These are phyloP conservation scores for Aplysia californica DNA, from an alignment of 1,140 invertebrate species.

Conservation along the genomic window DNA sequence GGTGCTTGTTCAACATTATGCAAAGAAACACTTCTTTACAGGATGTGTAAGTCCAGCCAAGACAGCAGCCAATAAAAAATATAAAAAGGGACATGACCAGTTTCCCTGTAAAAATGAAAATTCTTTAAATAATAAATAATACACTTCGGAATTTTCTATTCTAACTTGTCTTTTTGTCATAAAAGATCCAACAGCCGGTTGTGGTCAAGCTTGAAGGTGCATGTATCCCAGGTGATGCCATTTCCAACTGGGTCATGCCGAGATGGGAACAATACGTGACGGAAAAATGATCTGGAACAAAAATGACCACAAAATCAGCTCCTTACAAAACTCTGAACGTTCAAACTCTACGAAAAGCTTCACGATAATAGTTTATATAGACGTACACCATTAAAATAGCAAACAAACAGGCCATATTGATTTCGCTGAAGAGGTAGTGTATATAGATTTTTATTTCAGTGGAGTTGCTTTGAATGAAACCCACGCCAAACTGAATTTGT, in stretches of 20 bases:
- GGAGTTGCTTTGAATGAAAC: no score
- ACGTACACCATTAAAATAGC: not conserved
- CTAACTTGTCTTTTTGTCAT: constrained; percentile 38
- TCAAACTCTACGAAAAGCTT: not conserved
- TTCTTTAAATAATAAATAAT: no score
- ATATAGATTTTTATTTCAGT: not conserved
- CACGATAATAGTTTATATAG: not conserved
- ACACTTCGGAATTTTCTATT: no score
- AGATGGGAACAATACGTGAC: constrained; percentile 84
- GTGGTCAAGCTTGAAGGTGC: constrained; percentile 33
- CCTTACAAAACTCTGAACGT: not conserved
- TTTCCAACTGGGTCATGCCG: constrained; percentile 81
- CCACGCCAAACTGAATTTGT: no score
- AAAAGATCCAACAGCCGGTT: constrained; percentile 38
- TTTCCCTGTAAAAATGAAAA: no score
- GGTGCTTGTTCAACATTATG: no score
- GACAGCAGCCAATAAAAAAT: no score
- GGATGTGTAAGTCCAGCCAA: no score
- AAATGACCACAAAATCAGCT: not conserved
- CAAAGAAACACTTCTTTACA: no score
- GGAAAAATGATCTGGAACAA: constrained; percentile 65
- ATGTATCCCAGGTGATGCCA: constrained; percentile 81
- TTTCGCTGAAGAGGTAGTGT: not conserved
- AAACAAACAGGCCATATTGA: not conserved
- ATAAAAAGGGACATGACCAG: no score